phyloP scores from a whole-genome alignment of 2,113 vertebrate species.

The Numenius arquata region DNA sequence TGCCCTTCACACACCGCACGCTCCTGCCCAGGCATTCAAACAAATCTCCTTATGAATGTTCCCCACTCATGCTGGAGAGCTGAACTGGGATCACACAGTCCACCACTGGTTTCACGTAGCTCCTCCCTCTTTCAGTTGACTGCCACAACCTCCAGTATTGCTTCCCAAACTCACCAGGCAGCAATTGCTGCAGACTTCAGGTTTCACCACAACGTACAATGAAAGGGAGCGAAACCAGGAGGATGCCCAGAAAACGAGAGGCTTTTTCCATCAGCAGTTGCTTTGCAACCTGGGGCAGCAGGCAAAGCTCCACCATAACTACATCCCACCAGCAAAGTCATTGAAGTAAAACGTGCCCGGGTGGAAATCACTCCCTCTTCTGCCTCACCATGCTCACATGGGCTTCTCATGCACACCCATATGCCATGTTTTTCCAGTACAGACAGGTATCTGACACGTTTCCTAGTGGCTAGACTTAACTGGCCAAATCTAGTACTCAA shows the following conservation, averaged over 20 bases:
- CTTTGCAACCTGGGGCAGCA: slow-evolving; percentile 26
- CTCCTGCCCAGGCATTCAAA: not conserved
- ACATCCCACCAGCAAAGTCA: slow-evolving; percentile 19
- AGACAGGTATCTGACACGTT: not conserved
- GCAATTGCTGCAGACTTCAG: not conserved
- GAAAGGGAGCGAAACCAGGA: not conserved
- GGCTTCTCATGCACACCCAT: not conserved
- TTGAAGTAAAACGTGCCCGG: not conserved
- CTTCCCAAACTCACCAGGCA: not conserved
- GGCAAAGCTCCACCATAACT: slow-evolving; percentile 52
- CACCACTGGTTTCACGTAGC: not conserved
- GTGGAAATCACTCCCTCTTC: slow-evolving; percentile 12
- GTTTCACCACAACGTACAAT: not conserved
- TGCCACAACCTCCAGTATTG: not conserved
- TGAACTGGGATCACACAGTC: not conserved
- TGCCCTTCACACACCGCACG: fast-evolving
- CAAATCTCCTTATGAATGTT: not conserved
- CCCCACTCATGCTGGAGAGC: not conserved
- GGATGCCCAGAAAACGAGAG: not conserved
- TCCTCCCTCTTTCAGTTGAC: not conserved
- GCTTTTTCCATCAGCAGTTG: not conserved
- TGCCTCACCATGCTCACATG: not conserved
- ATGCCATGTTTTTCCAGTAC: not conserved
- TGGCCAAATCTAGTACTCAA: not conserved
- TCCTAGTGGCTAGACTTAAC: not conserved